A percentile compares a stretch with the other conserved stretches of the same genome.
Conservation (phyloP, 2,797 vertebrate genomes). For the Percopsis omiscomaycus region DNA sequence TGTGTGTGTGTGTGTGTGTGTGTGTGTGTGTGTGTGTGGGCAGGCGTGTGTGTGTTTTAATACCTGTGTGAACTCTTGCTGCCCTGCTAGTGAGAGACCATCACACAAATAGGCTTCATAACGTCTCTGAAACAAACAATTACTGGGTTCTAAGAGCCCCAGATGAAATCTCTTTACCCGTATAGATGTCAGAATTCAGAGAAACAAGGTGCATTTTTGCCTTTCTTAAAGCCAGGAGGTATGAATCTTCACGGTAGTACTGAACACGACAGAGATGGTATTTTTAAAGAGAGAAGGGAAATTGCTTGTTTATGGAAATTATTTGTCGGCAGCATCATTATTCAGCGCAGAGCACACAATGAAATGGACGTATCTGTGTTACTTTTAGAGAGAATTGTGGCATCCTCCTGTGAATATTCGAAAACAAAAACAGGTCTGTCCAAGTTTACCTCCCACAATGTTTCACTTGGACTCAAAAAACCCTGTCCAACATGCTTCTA, state of each 20-base stretch:
- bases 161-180: constrained; percentile 60
- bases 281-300: constrained; percentile 28
- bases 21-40: constrained; percentile 40
- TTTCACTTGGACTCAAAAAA: constrained; percentile 24
- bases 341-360: background rate
- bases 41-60: constrained; percentile 1
- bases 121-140: constrained; percentile 51
- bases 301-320: constrained; percentile 26
- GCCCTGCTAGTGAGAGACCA: constrained; percentile 40
- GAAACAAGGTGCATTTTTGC: constrained; percentile 20
- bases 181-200: constrained; percentile 46
- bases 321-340: constrained; percentile 8
- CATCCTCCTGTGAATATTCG: background rate
- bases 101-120: constrained; percentile 64
- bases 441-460: constrained; percentile 18
- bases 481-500: constrained; percentile 23
- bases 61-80: constrained; percentile 40
- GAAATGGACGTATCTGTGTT: background rate
- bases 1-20: constrained; percentile 9
- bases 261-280: constrained; percentile 33
- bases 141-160: constrained; percentile 40
- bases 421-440: constrained; percentile 3
- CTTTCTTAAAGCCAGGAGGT: constrained; percentile 28
- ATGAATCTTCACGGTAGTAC: constrained; percentile 41
- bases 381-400: background rate